These are phyloP conservation scores for Cyprinodon brontotheroides DNA, from an alignment of 2,113 vertebrate species.

Conservation along the genomic window DNA sequence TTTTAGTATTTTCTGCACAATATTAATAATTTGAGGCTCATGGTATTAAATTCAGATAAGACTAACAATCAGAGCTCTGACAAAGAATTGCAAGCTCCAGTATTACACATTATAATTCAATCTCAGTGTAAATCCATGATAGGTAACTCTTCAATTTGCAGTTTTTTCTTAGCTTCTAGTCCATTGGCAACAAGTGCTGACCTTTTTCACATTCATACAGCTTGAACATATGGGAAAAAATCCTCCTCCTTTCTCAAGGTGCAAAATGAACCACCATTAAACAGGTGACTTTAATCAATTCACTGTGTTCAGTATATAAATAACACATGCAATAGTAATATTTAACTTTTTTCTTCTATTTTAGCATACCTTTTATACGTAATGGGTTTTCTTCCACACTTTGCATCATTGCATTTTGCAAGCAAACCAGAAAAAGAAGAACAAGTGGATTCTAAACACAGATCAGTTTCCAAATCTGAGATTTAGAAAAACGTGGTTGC, in stretches of 20 bases:
- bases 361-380: not conserved
- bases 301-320: not conserved
- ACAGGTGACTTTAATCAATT: not conserved
- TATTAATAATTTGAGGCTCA: slow-evolving; percentile 25
- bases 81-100: not conserved
- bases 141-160: slow-evolving; percentile 41
- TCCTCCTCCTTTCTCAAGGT: not conserved
- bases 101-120: not conserved
- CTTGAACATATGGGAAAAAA: slow-evolving; percentile 16
- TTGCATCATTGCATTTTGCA: not conserved
- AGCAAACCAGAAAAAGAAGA: not conserved
- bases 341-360: not conserved
- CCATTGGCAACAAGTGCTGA: slow-evolving; percentile 48
- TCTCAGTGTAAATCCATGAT: not conserved
- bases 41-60: not conserved
- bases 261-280: not conserved
- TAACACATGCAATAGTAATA: not conserved
- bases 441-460: not conserved
- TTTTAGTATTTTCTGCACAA: slow-evolving; percentile 22
- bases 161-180: slow-evolving; percentile 19
- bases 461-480: not conserved
- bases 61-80: not conserved
- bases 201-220: slow-evolving; percentile 37
- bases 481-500: not conserved
- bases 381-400: not conserved